phyloP scores from a whole-genome alignment of 2,797 vertebrate species.

The Setipinna tenuifilis region DNA sequence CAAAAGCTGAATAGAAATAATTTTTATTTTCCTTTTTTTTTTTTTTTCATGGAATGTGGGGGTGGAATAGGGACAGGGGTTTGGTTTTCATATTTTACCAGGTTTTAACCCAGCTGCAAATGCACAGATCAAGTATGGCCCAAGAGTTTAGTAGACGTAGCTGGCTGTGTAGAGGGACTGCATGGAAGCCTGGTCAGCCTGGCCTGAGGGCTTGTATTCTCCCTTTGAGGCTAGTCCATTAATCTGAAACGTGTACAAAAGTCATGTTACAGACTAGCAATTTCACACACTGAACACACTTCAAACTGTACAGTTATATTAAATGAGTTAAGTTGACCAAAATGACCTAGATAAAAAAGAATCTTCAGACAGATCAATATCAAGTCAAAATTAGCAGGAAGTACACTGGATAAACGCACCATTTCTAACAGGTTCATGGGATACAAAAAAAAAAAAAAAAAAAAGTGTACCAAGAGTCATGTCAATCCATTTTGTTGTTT shows the following conservation, averaged over 20 bases:
- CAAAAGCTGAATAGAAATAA: background rate
- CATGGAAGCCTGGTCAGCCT: constrained; percentile 79
- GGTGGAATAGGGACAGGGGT: background rate
- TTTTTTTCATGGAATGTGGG: background rate
- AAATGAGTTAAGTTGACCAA: too few relatives aligned
- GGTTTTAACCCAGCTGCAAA: background rate
- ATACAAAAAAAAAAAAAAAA: constrained; percentile 1
- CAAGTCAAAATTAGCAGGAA: too few relatives aligned
- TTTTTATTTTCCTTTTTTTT: constrained; percentile 6
- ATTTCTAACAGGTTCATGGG: background rate
- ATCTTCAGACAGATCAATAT: too few relatives aligned
- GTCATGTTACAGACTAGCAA: constrained; percentile 44
- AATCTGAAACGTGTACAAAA: constrained; percentile 75
- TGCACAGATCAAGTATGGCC: background rate
- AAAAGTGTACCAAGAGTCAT: constrained; percentile 8
- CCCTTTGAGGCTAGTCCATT: constrained; percentile 90
- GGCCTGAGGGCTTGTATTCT: constrained; percentile 83
- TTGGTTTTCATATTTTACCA: background rate
- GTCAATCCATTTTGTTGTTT: too few relatives aligned
- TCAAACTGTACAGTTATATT: too few relatives aligned
- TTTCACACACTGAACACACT: too few relatives aligned
- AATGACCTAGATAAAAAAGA: too few relatives aligned
- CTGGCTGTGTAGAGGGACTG: constrained; percentile 89
- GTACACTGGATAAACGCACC: too few relatives aligned
- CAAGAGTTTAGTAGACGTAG: constrained; percentile 84